Base-by-base conservation (phyloP, 1,140 invertebrate species). In the Zaprionus inermis region DNA sequence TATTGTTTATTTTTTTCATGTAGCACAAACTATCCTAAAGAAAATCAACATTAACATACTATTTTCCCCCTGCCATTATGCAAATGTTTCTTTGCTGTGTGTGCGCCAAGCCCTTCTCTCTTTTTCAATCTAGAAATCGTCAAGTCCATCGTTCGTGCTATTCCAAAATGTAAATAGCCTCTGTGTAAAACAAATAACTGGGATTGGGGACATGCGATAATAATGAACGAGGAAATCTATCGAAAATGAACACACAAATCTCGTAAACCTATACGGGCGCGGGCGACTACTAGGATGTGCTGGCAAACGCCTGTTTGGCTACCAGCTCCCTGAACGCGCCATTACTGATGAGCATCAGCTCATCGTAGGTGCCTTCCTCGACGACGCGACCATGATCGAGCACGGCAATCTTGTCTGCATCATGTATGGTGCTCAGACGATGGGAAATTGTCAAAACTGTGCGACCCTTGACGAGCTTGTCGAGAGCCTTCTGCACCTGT, bases 381-480 rank as follows among this genome's bases (percentile, higher is more conserved):
- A 95, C 95, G 1, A 99, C 95, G 41, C 91, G 82, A 0, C 98
- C 98, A 49, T 95, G 93, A 24, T 97, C 94, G 38, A 99, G 92
- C 0, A 99, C 98, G 0, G 97, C 96, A 55, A 99, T 99, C 81
- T 95, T 93, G 92, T 98, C 95, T 0, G 98, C 97, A 86, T 97
- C 96, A 81, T 97, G 96, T 70, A 99, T 97, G 0, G 98, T 99
- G 76, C 97, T 98, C 9, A 99, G 93, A 60, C 98, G 94, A 90
- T 99, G 98, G 11, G 98, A 98, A 76, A 99, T 98, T 0, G 97
- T 97, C 5, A 99, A 92, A 0, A 98, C 97, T 1, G 98, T 99
- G 52, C 97, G 94, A 20, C 96, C 97, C 93, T 95, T 94, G 55
- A 96, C 95, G 2, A 97, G 96, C 55, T 95, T 94, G 80, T 98